Evolutionary conservation across 2,888 invertebrate species (phyloP), one percentile per base, ranked within the genome.

Genomic region (Leptarthrus brevirostris): DNA sequence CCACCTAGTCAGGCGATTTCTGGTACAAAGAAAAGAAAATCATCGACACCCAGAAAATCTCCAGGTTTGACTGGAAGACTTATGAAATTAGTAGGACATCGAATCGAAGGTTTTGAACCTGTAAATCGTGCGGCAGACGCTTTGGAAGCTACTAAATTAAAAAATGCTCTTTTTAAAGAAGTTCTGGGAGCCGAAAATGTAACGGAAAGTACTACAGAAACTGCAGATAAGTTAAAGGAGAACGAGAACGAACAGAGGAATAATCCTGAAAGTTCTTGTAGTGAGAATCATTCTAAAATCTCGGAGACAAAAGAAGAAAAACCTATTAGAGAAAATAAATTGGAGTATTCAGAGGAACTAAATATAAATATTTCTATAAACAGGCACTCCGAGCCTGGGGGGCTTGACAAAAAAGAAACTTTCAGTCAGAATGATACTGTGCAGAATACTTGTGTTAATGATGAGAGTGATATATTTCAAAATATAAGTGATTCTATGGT

Each of bases 1-100:
- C 47, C 64, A 22, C 47, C 64, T 12, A 22, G 18, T 36, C 47
- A 14, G n/a, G 14, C 22, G 2, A 44, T 64, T 24, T 44, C 64
- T 0, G 52, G 69, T 0, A 69, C 34, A 20, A 69, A 69, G 10
- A 69, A 69, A 10, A 49, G 69, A 30, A 69, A 52, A 34, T 49
- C 69, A 4, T 69, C 69, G 10, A 69, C 82, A 83, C 85, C 74
- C 78, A 85, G 81, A 77, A 79, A 79, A 78, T 66, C 47, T 12
- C 24, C 40, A 71, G 54, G 47, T n/a, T 12, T 22, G 10, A 64
- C 24, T 52, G 52, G 52, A 1, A 36, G 54, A 20, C 26, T 16
- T 14, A 22, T 52, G n/a, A 75, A 73, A 73, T 24, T 76, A 54
- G 47, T 69, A 16, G 75, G 75, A 4, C 75, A 76, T 53, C 36